Evolutionary conservation across 1,140 invertebrate genomes (phyloP).

Genomic region (Achroia grisella): DNA sequence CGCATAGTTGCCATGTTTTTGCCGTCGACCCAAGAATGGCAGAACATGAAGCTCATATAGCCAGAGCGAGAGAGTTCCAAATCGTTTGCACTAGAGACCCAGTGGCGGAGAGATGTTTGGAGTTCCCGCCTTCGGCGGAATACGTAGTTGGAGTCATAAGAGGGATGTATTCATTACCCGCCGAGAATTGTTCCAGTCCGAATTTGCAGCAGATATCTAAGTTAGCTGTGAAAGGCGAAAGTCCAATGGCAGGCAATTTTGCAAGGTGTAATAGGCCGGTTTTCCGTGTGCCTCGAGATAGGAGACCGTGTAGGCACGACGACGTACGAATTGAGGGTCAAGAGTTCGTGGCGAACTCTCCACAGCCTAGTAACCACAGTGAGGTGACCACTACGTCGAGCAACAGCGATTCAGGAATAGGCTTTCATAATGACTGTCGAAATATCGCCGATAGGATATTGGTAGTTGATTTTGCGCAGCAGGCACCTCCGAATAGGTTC

Average conservation of each 20-base stretch:
- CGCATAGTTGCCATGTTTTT: slow-evolving; percentile 96
- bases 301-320: slow-evolving; percentile 43
- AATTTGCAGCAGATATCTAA: slow-evolving; percentile 61
- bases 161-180: slow-evolving; percentile 78
- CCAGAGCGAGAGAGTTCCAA: slow-evolving; percentile 85
- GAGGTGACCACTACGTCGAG: slow-evolving; percentile 90
- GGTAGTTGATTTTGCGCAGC: slow-evolving; percentile 83
- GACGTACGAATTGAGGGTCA: slow-evolving; percentile 41
- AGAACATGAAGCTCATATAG: slow-evolving; percentile 85
- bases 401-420: slow-evolving; percentile 96
- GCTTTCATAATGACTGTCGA: slow-evolving; percentile 90
- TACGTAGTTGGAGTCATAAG: slow-evolving; percentile 85
- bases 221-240: slow-evolving; percentile 53
- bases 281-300: slow-evolving; percentile 39
- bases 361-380: slow-evolving; percentile 87
- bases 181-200: slow-evolving; percentile 57
- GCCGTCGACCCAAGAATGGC: slow-evolving; percentile 90
- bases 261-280: slow-evolving; percentile 47
- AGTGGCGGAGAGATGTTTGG: slow-evolving; percentile 82
- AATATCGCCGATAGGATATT: slow-evolving; percentile 88
- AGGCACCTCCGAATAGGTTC: slow-evolving; percentile 56
- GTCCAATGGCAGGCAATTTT: slow-evolving; percentile 50
- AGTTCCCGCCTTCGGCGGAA: slow-evolving; percentile 92
- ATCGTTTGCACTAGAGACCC: slow-evolving; percentile 84
- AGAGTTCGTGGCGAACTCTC: slow-evolving; percentile 79